Conservation (phyloP, 2,113 vertebrate species). For the Aphyosemion australe region DNA sequence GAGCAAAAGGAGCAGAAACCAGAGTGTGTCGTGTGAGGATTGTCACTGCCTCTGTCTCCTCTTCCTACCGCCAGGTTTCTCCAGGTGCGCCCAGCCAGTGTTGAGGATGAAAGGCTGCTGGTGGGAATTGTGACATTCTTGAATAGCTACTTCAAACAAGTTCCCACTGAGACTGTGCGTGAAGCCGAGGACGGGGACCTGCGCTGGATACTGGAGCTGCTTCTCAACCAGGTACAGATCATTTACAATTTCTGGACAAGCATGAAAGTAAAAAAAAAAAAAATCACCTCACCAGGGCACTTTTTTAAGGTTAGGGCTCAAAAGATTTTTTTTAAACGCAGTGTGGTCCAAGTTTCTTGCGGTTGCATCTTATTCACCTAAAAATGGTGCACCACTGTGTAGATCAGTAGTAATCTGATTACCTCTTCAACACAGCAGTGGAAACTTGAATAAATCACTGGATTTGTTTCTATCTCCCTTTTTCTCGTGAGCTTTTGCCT, state of each 20-base stretch:
- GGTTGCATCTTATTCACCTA: not conserved
- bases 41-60: constrained; percentile 14
- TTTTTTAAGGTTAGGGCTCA: not conserved
- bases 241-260: constrained; percentile 19
- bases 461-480: constrained; percentile 41
- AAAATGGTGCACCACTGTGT: not conserved
- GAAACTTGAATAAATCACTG: constrained; percentile 49
- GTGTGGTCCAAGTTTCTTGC: not conserved
- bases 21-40: not conserved
- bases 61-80: constrained; percentile 84
- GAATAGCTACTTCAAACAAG: constrained; percentile 83
- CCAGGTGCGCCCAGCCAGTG: constrained; percentile 88
- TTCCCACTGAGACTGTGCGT: constrained; percentile 56
- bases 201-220: constrained; percentile 88
- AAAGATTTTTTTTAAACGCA: not conserved
- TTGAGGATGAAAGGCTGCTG: constrained; percentile 91
- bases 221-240: constrained; percentile 85
- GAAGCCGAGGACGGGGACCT: constrained; percentile 78
- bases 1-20: not conserved
- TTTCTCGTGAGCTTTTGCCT: constrained; percentile 9
- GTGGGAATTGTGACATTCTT: constrained; percentile 89
- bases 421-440: constrained; percentile 36
- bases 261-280: not conserved
- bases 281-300: not conserved
- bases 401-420: constrained; percentile 42